Percentiles rank a stretch among this genome's conserved stretches.
These are phyloP conservation scores for Nomada fabriciana DNA, from an alignment of 2,888 invertebrate genomes.

Conservation along the genomic window DNA sequence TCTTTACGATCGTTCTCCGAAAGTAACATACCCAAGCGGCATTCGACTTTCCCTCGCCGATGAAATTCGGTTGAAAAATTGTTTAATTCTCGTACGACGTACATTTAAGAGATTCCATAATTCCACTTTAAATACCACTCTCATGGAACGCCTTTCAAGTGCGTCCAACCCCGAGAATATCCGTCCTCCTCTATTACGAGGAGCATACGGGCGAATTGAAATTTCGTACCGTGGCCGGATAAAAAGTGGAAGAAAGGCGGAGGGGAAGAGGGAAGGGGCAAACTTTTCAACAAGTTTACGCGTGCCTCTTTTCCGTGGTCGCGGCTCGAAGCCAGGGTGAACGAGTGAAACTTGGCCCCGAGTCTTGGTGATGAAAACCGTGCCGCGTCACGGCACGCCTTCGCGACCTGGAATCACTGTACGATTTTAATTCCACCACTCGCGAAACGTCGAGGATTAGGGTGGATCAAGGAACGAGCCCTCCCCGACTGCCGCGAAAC, in stretches of 20 bases:
- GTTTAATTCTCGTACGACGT: no score
- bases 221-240: constrained; percentile 27
- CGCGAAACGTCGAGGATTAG: constrained; percentile 66
- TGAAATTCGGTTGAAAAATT: not conserved
- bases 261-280: not conserved
- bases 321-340: constrained; percentile 10
- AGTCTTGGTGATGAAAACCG: constrained; percentile 46
- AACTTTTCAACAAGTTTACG: constrained; percentile 57
- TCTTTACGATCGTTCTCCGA: no score
- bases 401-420: constrained; percentile 45
- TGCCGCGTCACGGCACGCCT: constrained; percentile 31
- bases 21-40: not conserved
- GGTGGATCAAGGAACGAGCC: constrained; percentile 58
- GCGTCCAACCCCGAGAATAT: not conserved
- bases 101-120: no score
- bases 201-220: constrained; percentile 28
- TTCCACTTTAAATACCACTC: not conserved
- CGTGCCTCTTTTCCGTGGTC: constrained; percentile 20
- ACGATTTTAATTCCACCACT: constrained; percentile 71
- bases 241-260: not conserved
- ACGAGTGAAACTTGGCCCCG: constrained; percentile 26
- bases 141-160: not conserved
- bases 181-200: constrained; percentile 5
- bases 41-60: not conserved
- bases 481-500: constrained; percentile 54